Conservation (phyloP, 2,113 vertebrate species). For the Hydrolagus affinis region DNA sequence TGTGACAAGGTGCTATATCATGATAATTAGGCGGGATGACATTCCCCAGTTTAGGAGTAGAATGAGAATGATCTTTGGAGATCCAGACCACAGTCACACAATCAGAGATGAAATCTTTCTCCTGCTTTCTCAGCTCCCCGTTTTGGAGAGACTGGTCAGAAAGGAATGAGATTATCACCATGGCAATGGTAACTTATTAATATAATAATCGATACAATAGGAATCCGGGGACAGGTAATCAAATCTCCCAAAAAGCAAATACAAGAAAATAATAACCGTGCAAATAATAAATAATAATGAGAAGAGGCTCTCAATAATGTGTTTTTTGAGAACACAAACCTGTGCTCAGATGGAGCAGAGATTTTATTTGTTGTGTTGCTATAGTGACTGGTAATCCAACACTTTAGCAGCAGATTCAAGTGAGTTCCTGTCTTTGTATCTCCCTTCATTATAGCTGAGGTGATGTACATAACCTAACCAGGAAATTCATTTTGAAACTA, state of each 20-base stretch:
- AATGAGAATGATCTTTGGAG: slow-evolving; percentile 29
- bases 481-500: neutral
- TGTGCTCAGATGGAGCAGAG: neutral
- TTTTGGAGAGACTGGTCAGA: neutral
- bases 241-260: neutral
- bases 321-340: too few species aligned
- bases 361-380: slow-evolving; percentile 8
- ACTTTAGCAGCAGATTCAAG: neutral
- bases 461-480: neutral
- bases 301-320: too few species aligned
- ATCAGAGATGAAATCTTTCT: slow-evolving; percentile 29
- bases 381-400: neutral
- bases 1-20: too few species aligned
- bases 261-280: too few species aligned
- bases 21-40: slow-evolving; percentile 37
- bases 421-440: neutral
- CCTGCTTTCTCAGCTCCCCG: slow-evolving; percentile 21
- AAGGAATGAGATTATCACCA: too few species aligned
- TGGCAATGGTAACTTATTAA: too few species aligned
- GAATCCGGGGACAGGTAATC: neutral
- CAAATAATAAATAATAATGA: too few species aligned
- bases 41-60: slow-evolving; percentile 34
- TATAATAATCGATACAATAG: too few species aligned
- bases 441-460: neutral
- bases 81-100: slow-evolving; percentile 13